Evolutionary conservation across 2,113 vertebrate species (phyloP).

Genomic region (Chascanopsetta lugubris): DNA sequence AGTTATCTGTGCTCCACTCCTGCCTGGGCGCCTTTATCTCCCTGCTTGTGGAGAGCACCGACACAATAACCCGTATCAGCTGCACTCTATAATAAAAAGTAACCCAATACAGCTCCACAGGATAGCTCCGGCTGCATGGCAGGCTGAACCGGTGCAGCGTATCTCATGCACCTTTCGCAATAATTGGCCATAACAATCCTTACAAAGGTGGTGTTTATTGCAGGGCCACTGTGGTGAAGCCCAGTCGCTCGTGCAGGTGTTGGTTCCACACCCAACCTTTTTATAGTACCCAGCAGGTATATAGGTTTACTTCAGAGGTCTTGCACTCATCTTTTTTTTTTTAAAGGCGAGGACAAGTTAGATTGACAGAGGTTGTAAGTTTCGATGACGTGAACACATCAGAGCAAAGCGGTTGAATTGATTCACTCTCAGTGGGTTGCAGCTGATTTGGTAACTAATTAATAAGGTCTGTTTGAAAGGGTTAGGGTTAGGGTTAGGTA

Average conservation of each 20-base stretch:
- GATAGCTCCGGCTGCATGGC: too few species aligned
- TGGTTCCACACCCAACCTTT: not conserved
- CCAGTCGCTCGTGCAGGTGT: not conserved
- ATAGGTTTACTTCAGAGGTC: not conserved
- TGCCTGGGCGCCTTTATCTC: not conserved
- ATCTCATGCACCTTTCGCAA: not conserved
- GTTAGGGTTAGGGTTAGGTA: too few species aligned
- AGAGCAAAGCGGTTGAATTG: too few species aligned
- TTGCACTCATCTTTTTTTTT: not conserved
- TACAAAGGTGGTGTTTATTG: not conserved
- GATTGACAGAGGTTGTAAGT: not conserved
- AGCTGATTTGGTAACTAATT: too few species aligned
- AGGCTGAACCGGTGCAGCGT: not conserved
- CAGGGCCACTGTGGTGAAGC: not conserved
- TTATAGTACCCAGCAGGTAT: not conserved
- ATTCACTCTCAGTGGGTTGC: too few species aligned
- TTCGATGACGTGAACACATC: too few species aligned
- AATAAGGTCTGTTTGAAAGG: too few species aligned
- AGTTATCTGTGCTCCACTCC: constrained; percentile 1
- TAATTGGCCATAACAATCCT: not conserved
- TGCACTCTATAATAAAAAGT: constrained; percentile 4
- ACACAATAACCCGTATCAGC: constrained; percentile 3
- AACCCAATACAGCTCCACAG: not conserved
- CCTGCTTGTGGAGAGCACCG: not conserved
- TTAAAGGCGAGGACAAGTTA: not conserved